Base-by-base conservation (phyloP, 2,888 invertebrate genomes). In the Tenodera sinensis region DNA sequence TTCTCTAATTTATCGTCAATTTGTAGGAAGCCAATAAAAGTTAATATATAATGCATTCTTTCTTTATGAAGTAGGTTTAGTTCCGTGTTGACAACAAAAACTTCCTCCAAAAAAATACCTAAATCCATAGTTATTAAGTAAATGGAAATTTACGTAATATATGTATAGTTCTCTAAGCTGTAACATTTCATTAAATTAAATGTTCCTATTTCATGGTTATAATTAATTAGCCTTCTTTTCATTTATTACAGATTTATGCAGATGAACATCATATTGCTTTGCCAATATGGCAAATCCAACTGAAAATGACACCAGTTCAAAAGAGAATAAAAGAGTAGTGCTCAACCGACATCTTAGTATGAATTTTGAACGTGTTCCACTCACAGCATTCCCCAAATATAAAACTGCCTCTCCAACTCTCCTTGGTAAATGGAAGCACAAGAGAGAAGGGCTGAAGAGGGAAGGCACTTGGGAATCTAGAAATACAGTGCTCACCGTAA, bases 341-440 rank as follows among this genome's bases (percentile, higher is more conserved):
- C 91, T 94, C 90, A 93, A 93, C 89, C 92, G 94, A 88, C 93
- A 94, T 4, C 93, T 93, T 87, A 94, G 94, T 91, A 93, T 93
- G 84, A 93, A 93, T 91, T 92, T 93, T 25, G 93, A 93, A 89
- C 82, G 89, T 34, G 91, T 91, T 30, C 54, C 88, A 30, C 88
- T 91, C 2, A 91, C 91, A 90, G 6, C 87, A 87, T 28, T 89
- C 14, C 89, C 83, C 89, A 91, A 88, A 82, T 88, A 88, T 84
- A 88, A 85, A 28, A 90, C 90, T 20, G 85, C 88, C 2, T 83
- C 90, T 27, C 89, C 91, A n/a, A 84, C 85, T 20, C 84, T 90
- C 12, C 71, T 84, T 12, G 83, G 86, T 15, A 87, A 87, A 8
- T 89, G 89, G 87, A 89, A 71, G 28, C 88, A 27, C 7, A 34